Conservation (phyloP, 2,797 vertebrate genomes). For the Myotis pilosus region DNA sequence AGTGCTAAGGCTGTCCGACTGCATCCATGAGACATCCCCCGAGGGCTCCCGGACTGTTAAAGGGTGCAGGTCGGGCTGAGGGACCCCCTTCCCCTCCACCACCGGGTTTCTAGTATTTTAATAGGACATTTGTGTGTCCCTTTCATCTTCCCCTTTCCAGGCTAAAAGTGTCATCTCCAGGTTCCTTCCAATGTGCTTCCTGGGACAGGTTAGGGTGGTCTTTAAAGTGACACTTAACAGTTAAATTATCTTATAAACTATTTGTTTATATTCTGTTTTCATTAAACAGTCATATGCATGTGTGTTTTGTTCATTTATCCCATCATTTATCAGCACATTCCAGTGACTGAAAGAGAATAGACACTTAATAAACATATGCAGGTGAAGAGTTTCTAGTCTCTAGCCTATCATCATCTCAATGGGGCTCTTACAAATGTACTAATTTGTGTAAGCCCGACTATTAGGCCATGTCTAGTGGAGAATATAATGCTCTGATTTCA, state of each 20-base stretch:
- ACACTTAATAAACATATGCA: not conserved
- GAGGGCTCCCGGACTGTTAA: too few relatives aligned
- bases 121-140: not conserved
- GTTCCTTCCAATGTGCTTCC: not conserved
- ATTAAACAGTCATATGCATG: not conserved
- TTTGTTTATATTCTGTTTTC: not conserved
- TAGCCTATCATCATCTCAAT: not conserved
- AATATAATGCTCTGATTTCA: not conserved
- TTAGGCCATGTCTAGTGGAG: not conserved
- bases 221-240: not conserved
- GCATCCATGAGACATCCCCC: too few relatives aligned
- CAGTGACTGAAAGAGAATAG: not conserved
- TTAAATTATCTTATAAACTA: not conserved
- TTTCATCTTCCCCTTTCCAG: not conserved
- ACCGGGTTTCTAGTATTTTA: not conserved
- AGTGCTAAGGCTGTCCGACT: too few relatives aligned
- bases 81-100: rapidly evolving
- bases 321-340: not conserved
- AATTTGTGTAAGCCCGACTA: not conserved
- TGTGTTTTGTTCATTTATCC: not conserved
- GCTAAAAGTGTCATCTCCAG: not conserved
- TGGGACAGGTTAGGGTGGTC: not conserved
- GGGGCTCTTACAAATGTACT: not conserved
- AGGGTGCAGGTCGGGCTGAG: too few relatives aligned
- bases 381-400: not conserved